These are phyloP conservation scores for Nudaria mundana DNA, from an alignment of 2,888 invertebrate species.

Conservation along the genomic window DNA sequence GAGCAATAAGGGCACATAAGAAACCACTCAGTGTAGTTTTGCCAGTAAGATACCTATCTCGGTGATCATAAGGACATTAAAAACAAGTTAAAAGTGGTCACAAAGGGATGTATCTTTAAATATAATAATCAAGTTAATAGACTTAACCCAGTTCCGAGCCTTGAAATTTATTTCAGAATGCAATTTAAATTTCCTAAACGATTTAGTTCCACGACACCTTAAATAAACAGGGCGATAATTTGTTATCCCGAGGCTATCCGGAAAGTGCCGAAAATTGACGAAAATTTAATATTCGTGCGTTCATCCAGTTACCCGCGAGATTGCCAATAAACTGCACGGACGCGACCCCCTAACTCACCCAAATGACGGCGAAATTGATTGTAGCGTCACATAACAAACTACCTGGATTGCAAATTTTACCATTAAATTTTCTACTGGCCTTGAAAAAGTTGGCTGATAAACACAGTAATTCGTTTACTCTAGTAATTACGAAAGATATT, in stretches of 20 bases:
- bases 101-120: no score
- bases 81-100: no score
- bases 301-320: constrained; percentile 77
- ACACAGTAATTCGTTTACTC: background rate
- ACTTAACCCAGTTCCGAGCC: background rate
- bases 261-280: constrained; percentile 52
- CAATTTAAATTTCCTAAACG: background rate
- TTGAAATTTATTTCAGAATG: background rate
- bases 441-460: background rate
- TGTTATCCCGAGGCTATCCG: constrained; percentile 39
- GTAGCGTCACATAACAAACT: constrained; percentile 15
- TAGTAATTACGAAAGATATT: background rate
- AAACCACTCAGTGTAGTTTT: no score
- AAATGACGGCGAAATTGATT: constrained; percentile 60
- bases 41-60: no score
- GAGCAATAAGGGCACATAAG: no score
- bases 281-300: constrained; percentile 72
- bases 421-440: no score
- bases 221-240: constrained; percentile 33
- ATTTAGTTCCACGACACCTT: constrained; percentile 3
- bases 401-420: constrained; percentile 1
- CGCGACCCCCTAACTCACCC: constrained; percentile 47
- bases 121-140: background rate
- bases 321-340: constrained; percentile 67
- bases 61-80: no score